A percentile compares a stretch with the other conserved stretches of the same genome.
Evolutionary conservation across 2,888 invertebrate species (phyloP).

Genomic region (Cosmopolites sordidus): DNA sequence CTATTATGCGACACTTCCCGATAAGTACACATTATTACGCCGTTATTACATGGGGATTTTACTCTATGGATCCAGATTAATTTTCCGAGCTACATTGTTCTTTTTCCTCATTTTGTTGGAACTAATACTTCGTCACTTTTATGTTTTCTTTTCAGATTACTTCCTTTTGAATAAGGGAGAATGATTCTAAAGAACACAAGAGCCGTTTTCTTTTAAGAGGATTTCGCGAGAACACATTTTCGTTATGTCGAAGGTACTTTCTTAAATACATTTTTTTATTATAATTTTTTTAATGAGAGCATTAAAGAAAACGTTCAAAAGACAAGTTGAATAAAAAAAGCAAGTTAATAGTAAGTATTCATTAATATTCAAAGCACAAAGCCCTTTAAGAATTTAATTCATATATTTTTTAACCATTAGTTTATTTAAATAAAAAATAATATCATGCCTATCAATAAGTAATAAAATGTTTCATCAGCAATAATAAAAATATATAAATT

Average conservation of each 20-base stretch:
- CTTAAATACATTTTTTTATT: neutral
- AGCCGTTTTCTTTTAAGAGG: neutral
- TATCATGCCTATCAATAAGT: too few relatives aligned
- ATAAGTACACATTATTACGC: constrained; percentile 37
- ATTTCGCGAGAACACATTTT: neutral
- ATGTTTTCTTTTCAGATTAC: constrained; percentile 25
- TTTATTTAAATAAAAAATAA: too few relatives aligned
- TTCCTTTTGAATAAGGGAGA: constrained; percentile 14
- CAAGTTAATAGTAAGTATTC: neutral
- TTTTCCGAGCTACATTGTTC: constrained; percentile 22
- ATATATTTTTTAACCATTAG: too few relatives aligned
- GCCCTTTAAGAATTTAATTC: too few relatives aligned
- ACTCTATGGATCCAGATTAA: constrained; percentile 22
- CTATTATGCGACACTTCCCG: constrained; percentile 34
- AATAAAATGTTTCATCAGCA: too few relatives aligned
- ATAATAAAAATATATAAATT: too few relatives aligned
- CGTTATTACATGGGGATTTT: constrained; percentile 32
- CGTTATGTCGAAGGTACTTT: neutral
- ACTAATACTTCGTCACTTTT: constrained; percentile 12
- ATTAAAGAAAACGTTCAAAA: neutral
- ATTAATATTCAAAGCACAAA: too few relatives aligned
- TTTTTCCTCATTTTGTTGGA: constrained; percentile 18
- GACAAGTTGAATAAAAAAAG: neutral
- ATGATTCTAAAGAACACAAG: neutral
- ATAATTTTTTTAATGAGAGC: neutral